Percentiles rank a stretch among this genome's conserved stretches.
Conservation (phyloP, 1,140 invertebrate species). For the Campodea augens region DNA sequence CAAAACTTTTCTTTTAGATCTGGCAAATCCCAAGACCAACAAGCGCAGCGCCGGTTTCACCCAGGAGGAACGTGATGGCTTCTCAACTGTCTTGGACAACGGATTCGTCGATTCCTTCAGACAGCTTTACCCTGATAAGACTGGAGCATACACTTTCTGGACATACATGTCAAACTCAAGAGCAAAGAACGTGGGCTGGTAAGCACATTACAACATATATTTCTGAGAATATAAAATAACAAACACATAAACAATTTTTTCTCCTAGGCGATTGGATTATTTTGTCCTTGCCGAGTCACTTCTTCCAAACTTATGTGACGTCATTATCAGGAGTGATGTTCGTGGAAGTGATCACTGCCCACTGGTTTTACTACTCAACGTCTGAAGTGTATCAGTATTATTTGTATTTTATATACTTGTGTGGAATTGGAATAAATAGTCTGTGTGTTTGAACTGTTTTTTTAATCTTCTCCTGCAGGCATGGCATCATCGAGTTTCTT, state of each 20-base stretch:
- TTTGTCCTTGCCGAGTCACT: constrained; percentile 71
- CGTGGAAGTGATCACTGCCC: constrained; percentile 81
- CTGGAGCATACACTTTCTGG: constrained; percentile 85
- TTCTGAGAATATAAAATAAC: background rate
- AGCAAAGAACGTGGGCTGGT: constrained; percentile 86
- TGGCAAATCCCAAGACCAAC: constrained; percentile 87
- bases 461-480: constrained; percentile 90
- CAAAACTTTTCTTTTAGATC: constrained; percentile 37
- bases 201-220: constrained; percentile 17
- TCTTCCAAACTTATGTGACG: constrained; percentile 55
- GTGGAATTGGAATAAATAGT: background rate
- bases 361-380: constrained; percentile 43
- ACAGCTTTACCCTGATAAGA: constrained; percentile 66
- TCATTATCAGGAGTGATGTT: constrained; percentile 46
- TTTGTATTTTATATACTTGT: background rate
- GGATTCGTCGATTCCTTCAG: constrained; percentile 81
- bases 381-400: constrained; percentile 11
- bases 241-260: constrained; percentile 15
- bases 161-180: constrained; percentile 69
- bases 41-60: constrained; percentile 90
- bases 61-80: constrained; percentile 73
- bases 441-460: background rate
- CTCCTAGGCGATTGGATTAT: constrained; percentile 80
- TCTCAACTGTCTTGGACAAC: constrained; percentile 57
- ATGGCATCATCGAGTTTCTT: constrained; percentile 91